A percentile compares a stretch with the other conserved stretches of the same genome.
These are phyloP conservation scores for Branchinecta lindahli DNA, from an alignment of 1,140 invertebrate species.

Conservation along the genomic window DNA sequence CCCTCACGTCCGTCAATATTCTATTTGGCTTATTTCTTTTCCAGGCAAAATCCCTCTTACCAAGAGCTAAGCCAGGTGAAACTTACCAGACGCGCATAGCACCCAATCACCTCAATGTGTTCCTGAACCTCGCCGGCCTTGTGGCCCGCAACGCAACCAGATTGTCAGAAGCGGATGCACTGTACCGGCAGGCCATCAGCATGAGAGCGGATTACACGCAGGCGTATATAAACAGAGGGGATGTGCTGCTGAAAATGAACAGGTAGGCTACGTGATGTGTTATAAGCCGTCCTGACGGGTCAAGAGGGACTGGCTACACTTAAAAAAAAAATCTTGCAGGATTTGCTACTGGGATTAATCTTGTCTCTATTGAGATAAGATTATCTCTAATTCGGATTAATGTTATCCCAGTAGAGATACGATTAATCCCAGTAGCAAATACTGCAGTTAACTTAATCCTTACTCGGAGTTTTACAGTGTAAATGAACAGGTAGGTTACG, in stretches of 20 bases:
- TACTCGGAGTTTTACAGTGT: slow-evolving; percentile 36
- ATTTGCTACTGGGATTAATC: no score
- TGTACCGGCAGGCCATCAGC: slow-evolving; percentile 85
- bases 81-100: slow-evolving; percentile 88
- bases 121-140: slow-evolving; percentile 84
- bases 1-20: no score
- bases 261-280: slow-evolving; percentile 31
- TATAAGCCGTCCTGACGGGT: background rate
- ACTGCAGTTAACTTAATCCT: no score
- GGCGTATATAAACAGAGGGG: slow-evolving; percentile 90
- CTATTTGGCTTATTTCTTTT: slow-evolving; percentile 17
- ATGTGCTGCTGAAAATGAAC: slow-evolving; percentile 88
- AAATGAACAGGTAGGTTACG: slow-evolving; percentile 62
- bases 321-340: no score
- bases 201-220: slow-evolving; percentile 95
- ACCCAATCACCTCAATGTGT: slow-evolving; percentile 89
- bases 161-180: slow-evolving; percentile 78
- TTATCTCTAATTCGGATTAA: no score
- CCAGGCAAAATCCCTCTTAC: slow-evolving; percentile 68
- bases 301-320: background rate
- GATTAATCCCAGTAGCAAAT: no score
- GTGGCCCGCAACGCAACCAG: slow-evolving; percentile 83
- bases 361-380: no score
- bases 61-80: slow-evolving; percentile 77
- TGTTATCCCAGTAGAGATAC: no score